Percentiles rank a stretch among this genome's conserved stretches.
Evolutionary conservation across 1,140 invertebrate genomes (phyloP).

Genomic region (Helicoverpa armigera): DNA sequence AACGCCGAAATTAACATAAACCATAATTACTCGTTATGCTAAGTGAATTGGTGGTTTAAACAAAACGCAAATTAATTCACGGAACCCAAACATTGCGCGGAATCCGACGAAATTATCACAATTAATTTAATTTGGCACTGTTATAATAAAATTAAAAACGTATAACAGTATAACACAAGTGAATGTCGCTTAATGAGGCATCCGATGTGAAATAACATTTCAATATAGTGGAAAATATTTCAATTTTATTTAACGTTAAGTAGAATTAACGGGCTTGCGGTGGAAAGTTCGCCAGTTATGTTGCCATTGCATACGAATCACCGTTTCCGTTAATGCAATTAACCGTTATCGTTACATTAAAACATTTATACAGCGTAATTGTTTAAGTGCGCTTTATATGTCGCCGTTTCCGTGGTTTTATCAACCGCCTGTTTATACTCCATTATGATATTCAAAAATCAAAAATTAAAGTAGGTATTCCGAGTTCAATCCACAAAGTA

Average conservation of each 20-base stretch:
- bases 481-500: too few relatives aligned
- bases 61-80: slow-evolving; percentile 46
- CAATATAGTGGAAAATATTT: slow-evolving; percentile 45
- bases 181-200: slow-evolving; percentile 49
- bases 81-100: slow-evolving; percentile 42
- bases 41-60: slow-evolving; percentile 40
- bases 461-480: background rate
- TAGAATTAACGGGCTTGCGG: slow-evolving; percentile 46
- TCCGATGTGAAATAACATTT: slow-evolving; percentile 43
- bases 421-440: background rate
- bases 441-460: background rate
- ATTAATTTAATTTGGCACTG: slow-evolving; percentile 45
- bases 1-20: slow-evolving; percentile 18
- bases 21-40: slow-evolving; percentile 33
- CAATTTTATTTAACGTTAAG: slow-evolving; percentile 52
- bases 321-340: slow-evolving; percentile 50
- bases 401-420: background rate
- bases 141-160: slow-evolving; percentile 52
- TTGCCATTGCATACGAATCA: slow-evolving; percentile 35
- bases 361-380: slow-evolving; percentile 40
- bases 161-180: slow-evolving; percentile 46
- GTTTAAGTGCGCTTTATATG: slow-evolving; percentile 23
- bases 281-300: slow-evolving; percentile 44
- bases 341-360: slow-evolving; percentile 51
- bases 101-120: slow-evolving; percentile 44